Evolutionary conservation across 2,888 invertebrate species (phyloP).

Genomic region (Lasius fuliginosus): DNA sequence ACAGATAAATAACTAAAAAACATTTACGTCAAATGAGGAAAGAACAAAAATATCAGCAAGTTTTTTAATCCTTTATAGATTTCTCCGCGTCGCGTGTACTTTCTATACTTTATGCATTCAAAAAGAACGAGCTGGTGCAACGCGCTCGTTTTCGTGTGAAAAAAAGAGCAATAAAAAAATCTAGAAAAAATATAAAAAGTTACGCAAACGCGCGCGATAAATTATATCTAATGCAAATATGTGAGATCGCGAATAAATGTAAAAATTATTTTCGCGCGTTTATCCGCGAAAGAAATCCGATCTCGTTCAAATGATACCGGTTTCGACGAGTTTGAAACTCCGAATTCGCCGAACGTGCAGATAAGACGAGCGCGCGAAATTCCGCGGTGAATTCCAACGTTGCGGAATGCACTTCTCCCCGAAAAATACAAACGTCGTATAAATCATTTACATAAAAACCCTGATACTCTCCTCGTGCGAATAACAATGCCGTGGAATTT

Average conservation of each 20-base stretch:
- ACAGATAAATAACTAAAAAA: not conserved
- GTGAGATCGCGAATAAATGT: not conserved
- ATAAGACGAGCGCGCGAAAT: conserved; percentile 18
- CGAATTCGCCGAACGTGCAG: conserved; percentile 19
- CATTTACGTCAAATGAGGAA: not conserved
- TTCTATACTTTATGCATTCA: conserved; percentile 7
- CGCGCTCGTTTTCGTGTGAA: not conserved
- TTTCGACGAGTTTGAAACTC: not conserved
- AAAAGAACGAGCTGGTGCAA: not conserved
- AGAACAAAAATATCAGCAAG: not conserved
- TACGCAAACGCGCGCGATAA: not conserved
- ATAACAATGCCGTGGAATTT: not conserved
- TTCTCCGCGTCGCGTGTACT: not conserved
- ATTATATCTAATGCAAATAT: not conserved
- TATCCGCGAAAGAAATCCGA: not conserved
- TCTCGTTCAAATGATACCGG: not conserved
- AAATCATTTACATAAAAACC: not conserved
- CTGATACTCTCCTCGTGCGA: not conserved
- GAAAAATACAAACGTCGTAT: not conserved
- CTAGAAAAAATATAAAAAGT: not conserved
- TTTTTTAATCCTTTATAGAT: conserved; percentile 8
- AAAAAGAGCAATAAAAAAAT: not conserved
- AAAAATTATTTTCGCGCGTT: not conserved
- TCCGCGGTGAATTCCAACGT: conserved; percentile 3
- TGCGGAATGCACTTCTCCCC: not conserved